Evolutionary conservation across 2,113 vertebrate genomes (phyloP).

Genomic region (Cyanocitta stelleri): DNA sequence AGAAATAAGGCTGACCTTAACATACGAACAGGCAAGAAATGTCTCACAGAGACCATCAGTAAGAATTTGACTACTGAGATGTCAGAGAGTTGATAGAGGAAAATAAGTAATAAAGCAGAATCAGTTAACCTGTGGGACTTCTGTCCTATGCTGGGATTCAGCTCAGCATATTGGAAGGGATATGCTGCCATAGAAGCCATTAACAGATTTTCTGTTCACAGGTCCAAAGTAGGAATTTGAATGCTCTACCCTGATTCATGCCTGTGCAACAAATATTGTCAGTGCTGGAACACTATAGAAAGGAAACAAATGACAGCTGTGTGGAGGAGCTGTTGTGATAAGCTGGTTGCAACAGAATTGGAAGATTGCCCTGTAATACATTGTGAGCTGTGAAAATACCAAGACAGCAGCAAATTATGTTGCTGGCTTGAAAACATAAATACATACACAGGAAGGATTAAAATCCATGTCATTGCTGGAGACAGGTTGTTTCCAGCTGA

Average conservation of each 20-base stretch:
- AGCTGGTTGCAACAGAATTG: background rate
- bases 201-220: background rate
- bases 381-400: conserved; percentile 14
- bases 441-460: background rate
- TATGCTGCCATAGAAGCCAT: background rate
- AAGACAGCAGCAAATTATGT: conserved; percentile 6
- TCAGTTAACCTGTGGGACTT: background rate
- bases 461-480: background rate
- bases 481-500: background rate
- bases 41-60: background rate
- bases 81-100: background rate
- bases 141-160: background rate
- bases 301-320: conserved; percentile 14
- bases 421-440: background rate
- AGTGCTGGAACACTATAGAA: background rate
- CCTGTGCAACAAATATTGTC: background rate
- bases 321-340: conserved; percentile 18
- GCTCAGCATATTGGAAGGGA: background rate
- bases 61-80: background rate
- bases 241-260: background rate
- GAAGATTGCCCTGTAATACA: background rate
- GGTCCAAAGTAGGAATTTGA: background rate
- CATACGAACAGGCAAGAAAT: background rate
- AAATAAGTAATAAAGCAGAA: background rate
- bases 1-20: background rate